Evolutionary conservation across 2,888 invertebrate genomes (phyloP), one percentile per base, ranked within the genome.

Genomic region (Lasioglossum morio): DNA sequence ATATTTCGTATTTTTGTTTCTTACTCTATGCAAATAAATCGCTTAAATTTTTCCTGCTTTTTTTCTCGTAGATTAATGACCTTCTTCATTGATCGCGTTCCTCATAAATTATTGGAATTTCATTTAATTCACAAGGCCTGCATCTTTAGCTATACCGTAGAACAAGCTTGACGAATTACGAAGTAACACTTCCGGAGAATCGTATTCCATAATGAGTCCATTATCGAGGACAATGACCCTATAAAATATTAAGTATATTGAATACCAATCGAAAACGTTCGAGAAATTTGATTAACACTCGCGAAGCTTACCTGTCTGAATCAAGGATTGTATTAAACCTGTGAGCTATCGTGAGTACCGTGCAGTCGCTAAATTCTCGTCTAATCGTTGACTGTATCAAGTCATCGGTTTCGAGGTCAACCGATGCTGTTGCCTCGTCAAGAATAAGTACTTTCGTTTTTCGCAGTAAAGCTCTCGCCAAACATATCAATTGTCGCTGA

Each of bases 291-390:
- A 12, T 57, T 77, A 72, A 14, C 63, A n/a, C 27, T 53, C 76
- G 12, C 37, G 12, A 79, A 66, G 82, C 72, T 75, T 93, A 96
- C 96, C 95, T 97, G 92, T 98, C 98, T 57, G 98, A 98, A 96
- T 98, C 98, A 97, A 99, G 96, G 91, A 99, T 98, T 40, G 99
- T 99, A 95, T 99, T 98, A 86, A 99, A 96, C 27, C 99, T 97
- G 96, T 99, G 99, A 63, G 99, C 99, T 94, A 99, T 99, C 0
- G 98, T 99, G 40, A 99, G 96, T 76, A 99, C 97, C 8, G 99
- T 99, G 95, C 98, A 98, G 85, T 98, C 96, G 85, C 96, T 97
- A 95, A 99, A 99, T 95, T 99, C 98, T 40, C 97, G 96, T 34
- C 98, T 97, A 94, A 99, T 99, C 7, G 99, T 99, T 95, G 97